Percentiles rank a stretch among this genome's conserved stretches.
These are phyloP conservation scores for Rafetus swinhoei DNA, from an alignment of 2,113 vertebrate species.

Conservation along the genomic window DNA sequence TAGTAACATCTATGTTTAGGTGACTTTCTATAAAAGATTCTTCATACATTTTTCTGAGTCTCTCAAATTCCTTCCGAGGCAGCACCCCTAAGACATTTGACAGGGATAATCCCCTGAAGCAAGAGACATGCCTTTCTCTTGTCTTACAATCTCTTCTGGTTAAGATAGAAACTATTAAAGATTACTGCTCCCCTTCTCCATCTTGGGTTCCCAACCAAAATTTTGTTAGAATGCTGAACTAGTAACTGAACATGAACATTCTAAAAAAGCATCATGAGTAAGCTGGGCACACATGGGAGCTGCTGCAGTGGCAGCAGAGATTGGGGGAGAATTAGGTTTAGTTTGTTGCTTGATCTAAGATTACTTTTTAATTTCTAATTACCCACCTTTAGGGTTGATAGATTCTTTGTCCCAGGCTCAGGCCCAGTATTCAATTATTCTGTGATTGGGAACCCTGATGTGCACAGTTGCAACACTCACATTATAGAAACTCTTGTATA, in stretches of 20 bases:
- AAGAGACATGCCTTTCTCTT: not conserved
- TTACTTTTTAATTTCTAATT: no score
- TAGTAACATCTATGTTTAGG: not conserved
- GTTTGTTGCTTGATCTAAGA: not conserved
- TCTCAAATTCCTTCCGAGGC: not conserved
- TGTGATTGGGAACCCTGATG: no score
- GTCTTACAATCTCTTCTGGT: not conserved
- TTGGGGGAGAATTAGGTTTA: not conserved
- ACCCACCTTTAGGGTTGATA: no score
- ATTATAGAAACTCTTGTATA: no score
- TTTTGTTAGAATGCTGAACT: not conserved
- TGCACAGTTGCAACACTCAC: no score
- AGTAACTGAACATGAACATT: not conserved
- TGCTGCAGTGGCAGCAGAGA: not conserved
- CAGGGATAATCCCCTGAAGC: not conserved
- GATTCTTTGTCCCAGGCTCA: no score
- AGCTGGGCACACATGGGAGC: not conserved
- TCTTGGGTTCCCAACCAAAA: not conserved
- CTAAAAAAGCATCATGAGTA: not conserved
- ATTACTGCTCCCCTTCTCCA: not conserved
- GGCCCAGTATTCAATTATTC: no score
- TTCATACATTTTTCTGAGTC: not conserved
- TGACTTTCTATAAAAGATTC: not conserved
- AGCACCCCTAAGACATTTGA: not conserved
- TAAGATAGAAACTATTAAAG: not conserved